Conservation (phyloP, 2,888 invertebrate genomes). For the Agonopterix heracliana region DNA sequence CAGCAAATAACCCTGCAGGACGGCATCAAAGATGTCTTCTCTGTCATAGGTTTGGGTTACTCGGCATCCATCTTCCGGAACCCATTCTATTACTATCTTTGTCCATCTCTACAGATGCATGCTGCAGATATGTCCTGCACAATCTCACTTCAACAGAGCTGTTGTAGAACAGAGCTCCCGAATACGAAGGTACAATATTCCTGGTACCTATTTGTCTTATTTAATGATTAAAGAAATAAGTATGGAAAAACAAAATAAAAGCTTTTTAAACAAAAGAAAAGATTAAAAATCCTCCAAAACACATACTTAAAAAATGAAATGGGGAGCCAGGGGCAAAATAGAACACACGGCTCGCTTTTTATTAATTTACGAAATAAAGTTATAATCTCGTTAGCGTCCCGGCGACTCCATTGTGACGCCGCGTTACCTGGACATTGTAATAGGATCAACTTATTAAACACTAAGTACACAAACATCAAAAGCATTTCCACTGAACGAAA, state of each 20-base stretch:
- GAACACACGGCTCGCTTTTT: conserved; percentile 58
- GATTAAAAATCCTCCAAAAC: conserved; percentile 1
- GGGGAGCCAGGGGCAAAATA: conserved; percentile 24
- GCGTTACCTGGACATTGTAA: conserved; percentile 72
- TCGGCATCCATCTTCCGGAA: no score
- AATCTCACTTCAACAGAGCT: no score
- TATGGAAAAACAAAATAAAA: not conserved
- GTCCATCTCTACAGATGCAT: no score
- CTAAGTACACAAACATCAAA: conserved; percentile 75
- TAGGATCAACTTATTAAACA: conserved; percentile 77
- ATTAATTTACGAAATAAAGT: conserved; percentile 74
- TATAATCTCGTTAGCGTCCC: conserved; percentile 72
- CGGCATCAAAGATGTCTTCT: no score
- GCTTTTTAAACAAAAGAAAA: conserved; percentile 5
- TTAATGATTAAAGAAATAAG: no score
- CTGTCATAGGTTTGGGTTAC: no score
- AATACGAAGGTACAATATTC: no score
- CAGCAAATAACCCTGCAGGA: no score
- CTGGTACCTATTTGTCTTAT: no score
- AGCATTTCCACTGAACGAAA: conserved; percentile 54
- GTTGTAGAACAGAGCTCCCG: no score
- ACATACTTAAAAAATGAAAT: not conserved
- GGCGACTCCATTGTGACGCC: conserved; percentile 58
- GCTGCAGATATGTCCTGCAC: no score
- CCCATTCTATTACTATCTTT: no score